phyloP scores from a whole-genome alignment of 1,140 invertebrate genomes.

The Drosophila funebris region DNA sequence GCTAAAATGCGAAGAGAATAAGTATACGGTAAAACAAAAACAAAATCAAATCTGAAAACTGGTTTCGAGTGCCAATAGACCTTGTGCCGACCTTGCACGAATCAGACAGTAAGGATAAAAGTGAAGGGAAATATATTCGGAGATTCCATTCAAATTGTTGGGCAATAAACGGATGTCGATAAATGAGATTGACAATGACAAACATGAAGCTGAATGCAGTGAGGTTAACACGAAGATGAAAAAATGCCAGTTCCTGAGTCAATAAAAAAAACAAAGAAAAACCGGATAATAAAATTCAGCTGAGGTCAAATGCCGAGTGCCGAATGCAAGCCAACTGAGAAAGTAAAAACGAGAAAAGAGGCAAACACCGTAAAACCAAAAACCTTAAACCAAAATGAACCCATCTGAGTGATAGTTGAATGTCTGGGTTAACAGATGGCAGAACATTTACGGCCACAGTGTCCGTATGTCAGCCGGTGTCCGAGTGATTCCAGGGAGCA shows the following conservation, averaged over 20 bases:
- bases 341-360: slow-evolving; percentile 2
- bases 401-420: slow-evolving; percentile 51
- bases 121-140: slow-evolving; percentile 28
- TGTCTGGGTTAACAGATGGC: slow-evolving; percentile 74
- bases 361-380: slow-evolving; percentile 27
- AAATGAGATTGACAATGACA: slow-evolving; percentile 82
- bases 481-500: slow-evolving; percentile 38
- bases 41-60: slow-evolving; percentile 12
- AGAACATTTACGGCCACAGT: slow-evolving; percentile 75
- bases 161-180: slow-evolving; percentile 75
- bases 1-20: not conserved
- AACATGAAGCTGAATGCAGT: slow-evolving; percentile 72
- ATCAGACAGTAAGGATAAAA: slow-evolving; percentile 30
- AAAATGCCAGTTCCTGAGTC: slow-evolving; percentile 47
- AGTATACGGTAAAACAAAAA: not conserved
- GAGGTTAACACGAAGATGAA: slow-evolving; percentile 60
- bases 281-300: slow-evolving; percentile 61
- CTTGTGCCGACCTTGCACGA: slow-evolving; percentile 47
- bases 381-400: slow-evolving; percentile 68
- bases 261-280: slow-evolving; percentile 51
- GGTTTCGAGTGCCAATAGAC: slow-evolving; percentile 29
- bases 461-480: slow-evolving; percentile 62
- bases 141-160: slow-evolving; percentile 65
- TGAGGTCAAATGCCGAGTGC: slow-evolving; percentile 60
- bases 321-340: slow-evolving; percentile 16